phyloP scores from a whole-genome alignment of 2,797 vertebrate species.

The Falco peregrinus region DNA sequence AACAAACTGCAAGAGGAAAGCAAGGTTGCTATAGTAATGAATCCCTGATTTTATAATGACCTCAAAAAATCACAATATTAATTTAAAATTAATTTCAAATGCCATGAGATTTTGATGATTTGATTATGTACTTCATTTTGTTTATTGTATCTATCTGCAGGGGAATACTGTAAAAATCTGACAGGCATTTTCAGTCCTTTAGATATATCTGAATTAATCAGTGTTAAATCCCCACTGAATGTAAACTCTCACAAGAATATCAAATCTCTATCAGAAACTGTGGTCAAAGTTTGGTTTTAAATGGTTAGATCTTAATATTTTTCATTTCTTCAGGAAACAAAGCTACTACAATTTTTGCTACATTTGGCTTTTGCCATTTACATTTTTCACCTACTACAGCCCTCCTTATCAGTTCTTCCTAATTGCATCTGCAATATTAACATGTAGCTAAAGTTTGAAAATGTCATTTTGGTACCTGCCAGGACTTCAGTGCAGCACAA shows the following conservation, averaged over 20 bases:
- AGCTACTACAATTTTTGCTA: neutral
- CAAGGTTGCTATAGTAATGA: fast-evolving
- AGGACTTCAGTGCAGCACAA: neutral
- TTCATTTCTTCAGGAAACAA: neutral
- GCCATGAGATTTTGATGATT: neutral
- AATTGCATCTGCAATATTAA: neutral
- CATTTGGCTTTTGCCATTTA: neutral
- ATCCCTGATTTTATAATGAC: neutral
- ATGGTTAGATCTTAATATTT: neutral
- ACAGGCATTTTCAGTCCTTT: neutral
- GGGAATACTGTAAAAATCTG: no score
- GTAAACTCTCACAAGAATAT: neutral
- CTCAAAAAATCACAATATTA: neutral
- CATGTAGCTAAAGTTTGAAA: neutral
- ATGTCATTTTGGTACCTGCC: neutral
- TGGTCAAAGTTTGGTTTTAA: neutral
- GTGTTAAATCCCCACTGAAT: neutral
- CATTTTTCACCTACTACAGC: neutral
- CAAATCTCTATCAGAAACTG: neutral
- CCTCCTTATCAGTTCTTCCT: neutral
- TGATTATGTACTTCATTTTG: neutral
- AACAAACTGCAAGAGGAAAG: neutral
- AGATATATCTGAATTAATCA: neutral
- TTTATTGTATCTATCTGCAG: neutral
- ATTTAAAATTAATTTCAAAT: neutral